Conservation (phyloP, 2,113 vertebrate genomes). For the Psephotus haematonotus region DNA sequence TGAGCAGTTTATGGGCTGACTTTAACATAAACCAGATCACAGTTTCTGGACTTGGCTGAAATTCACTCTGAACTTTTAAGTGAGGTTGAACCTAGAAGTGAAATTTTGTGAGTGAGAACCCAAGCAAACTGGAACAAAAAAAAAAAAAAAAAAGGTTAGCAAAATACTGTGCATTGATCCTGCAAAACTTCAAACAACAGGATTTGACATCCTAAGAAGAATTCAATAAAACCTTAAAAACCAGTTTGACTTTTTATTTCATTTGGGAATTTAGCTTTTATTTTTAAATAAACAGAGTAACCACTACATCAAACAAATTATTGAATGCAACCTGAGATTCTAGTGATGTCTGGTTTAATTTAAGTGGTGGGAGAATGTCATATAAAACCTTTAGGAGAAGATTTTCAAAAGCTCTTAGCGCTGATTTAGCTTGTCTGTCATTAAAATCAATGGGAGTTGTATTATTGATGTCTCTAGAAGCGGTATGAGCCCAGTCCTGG, state of each 20-base stretch:
- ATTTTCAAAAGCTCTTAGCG: constrained; percentile 43
- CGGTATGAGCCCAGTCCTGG: neutral
- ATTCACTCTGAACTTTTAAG: constrained; percentile 43
- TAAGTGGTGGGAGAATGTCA: neutral
- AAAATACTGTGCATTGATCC: neutral
- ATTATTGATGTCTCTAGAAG: constrained; percentile 2
- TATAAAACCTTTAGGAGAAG: constrained; percentile 27
- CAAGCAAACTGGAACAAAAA: neutral
- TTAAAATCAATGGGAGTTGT: constrained; percentile 10
- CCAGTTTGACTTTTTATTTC: constrained; percentile 29
- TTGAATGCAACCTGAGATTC: constrained; percentile 18
- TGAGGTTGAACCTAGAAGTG: constrained; percentile 43
- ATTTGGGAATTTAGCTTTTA: constrained; percentile 39
- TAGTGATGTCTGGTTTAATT: neutral
- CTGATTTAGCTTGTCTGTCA: constrained; percentile 17
- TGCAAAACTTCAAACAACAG: constrained; percentile 40
- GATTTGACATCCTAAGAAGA: constrained; percentile 29
- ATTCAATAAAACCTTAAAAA: constrained; percentile 42
- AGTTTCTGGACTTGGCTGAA: constrained; percentile 43
- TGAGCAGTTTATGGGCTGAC: constrained; percentile 52
- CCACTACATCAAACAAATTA: constrained; percentile 38
- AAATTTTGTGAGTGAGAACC: constrained; percentile 36
- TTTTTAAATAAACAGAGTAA: constrained; percentile 48
- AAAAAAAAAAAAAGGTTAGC: neutral
- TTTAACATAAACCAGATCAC: constrained; percentile 59